phyloP scores from a whole-genome alignment of 2,113 vertebrate genomes.

The Pungitius pungitius region DNA sequence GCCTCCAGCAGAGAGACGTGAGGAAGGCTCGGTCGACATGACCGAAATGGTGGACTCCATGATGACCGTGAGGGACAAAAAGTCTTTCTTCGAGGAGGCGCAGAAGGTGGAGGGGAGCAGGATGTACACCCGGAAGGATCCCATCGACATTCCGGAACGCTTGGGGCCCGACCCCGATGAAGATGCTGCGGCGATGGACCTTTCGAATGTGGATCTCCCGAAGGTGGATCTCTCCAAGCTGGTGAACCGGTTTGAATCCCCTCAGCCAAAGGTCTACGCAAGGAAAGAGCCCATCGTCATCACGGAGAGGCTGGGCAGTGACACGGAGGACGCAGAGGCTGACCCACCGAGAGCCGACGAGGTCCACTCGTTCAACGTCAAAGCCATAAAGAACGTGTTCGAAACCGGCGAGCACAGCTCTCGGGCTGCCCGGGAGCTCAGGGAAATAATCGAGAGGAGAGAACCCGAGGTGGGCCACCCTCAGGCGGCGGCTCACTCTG shows the following conservation, averaged over 20 bases:
- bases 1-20: constrained; percentile 73
- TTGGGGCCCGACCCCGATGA: constrained; percentile 78
- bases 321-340: constrained; percentile 74
- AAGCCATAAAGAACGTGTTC: constrained; percentile 82
- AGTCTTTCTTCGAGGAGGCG: constrained; percentile 83
- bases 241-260: constrained; percentile 80
- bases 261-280: constrained; percentile 73
- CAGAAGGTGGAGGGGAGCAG: constrained; percentile 79
- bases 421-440: constrained; percentile 78
- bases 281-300: constrained; percentile 80
- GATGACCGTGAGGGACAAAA: constrained; percentile 81
- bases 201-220: constrained; percentile 79
- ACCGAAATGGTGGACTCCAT: constrained; percentile 77
- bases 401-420: constrained; percentile 82
- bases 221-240: constrained; percentile 77
- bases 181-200: constrained; percentile 54
- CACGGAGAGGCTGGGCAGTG: constrained; percentile 77
- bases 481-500: constrained; percentile 64
- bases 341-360: constrained; percentile 74
- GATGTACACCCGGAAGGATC: constrained; percentile 77
- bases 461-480: constrained; percentile 53
- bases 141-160: constrained; percentile 79
- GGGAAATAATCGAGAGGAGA: constrained; percentile 74
- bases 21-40: constrained; percentile 62
- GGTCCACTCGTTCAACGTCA: constrained; percentile 78